Base-by-base conservation (phyloP, 2,113 vertebrate species). In the Nettapus auritus region DNA sequence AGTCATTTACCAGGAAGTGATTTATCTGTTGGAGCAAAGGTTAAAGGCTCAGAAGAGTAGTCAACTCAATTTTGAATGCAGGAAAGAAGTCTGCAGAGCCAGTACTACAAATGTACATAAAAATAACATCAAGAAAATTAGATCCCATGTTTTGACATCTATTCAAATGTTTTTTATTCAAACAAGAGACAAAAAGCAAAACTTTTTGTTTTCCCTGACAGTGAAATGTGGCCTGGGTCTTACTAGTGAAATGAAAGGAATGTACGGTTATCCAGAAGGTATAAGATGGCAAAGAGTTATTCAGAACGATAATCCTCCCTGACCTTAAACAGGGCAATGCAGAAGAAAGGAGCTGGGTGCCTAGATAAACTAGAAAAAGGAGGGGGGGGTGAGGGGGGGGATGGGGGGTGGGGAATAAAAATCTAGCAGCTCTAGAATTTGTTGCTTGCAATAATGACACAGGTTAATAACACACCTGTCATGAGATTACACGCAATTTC, bases 1-100 rank as follows among this genome's bases (percentile, higher is more conserved):
- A 96, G 85, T 91, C 53, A 69, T 94, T 80, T 91, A n/a, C 59
- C 50, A 91, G 85, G 78, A 88, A 96, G 59, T 82, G 90, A 89
- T 90, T 95, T 88, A 94, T 86, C 69, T 94, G 21, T 6, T 23
- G 57, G 70, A 86, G 36, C 57, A 85, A 91, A 96, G 79, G 89
- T 76, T 90, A 86, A 68, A 34, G 52, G 50, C 76, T 94, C 33
- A 75, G 73, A 92, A 89, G 59, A 92, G 57, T 64, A 94, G 69
- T 76, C 21, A 91, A 66, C 56, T 75, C 92, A 93, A 87, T 94
- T 88, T 1, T 77, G 75, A 96, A 91, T 81, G 64, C 56, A 79
- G 68, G 46, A 92, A 78, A 64, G 68, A 44, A 73, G 13, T 48
- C 36, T 36, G 31, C 57, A 79, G 21, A 76, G 55, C 11, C 63